Conservation (phyloP, 2,888 invertebrate species). For the Eumerus sabulonum region DNA sequence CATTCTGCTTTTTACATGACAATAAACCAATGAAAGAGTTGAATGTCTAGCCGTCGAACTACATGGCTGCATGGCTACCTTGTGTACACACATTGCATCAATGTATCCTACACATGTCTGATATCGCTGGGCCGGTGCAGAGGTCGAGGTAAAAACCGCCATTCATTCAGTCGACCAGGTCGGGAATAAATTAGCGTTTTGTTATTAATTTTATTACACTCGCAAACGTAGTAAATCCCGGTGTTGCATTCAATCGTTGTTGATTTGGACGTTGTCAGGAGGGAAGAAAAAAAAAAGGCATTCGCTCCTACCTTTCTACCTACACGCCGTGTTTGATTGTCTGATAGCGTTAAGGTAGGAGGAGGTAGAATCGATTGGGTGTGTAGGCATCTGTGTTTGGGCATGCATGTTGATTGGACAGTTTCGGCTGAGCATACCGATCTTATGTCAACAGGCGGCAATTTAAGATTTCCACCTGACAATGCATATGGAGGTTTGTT, state of each 20-base stretch:
- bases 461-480: constrained; percentile 60
- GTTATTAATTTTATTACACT: constrained; percentile 78
- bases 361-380: constrained; percentile 5
- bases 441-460: constrained; percentile 57
- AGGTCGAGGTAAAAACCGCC: constrained; percentile 59
- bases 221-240: constrained; percentile 69
- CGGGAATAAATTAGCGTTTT: constrained; percentile 77
- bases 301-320: constrained; percentile 6
- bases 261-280: constrained; percentile 28
- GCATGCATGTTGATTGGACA: constrained; percentile 25
- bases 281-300: constrained; percentile 1
- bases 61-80: constrained; percentile 13
- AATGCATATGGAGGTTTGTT: constrained; percentile 57
- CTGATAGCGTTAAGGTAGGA: constrained; percentile 25
- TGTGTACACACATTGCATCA: constrained; percentile 6
- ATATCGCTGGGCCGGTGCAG: constrained; percentile 30
- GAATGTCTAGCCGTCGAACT: constrained; percentile 27
- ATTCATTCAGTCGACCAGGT: constrained; percentile 63
- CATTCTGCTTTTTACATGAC: constrained; percentile 60
- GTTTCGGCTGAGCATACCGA: constrained; percentile 26
- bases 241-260: constrained; percentile 55
- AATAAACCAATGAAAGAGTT: constrained; percentile 67
- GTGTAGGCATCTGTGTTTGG: background rate
- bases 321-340: constrained; percentile 4
- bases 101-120: constrained; percentile 9